Evolutionary conservation across 2,888 invertebrate species (phyloP).

Genomic region (Chymomyza caudatula): DNA sequence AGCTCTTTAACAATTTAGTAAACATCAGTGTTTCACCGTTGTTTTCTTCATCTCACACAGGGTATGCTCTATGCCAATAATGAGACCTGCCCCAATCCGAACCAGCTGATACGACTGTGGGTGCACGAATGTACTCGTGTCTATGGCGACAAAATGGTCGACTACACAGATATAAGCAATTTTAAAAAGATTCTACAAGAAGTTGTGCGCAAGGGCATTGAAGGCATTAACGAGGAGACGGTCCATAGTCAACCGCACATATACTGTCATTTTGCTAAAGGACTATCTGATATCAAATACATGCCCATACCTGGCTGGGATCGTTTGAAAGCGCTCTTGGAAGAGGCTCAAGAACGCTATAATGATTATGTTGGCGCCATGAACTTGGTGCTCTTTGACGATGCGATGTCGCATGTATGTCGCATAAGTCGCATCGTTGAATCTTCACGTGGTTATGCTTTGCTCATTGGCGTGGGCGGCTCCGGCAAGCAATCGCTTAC

Average conservation of each 20-base stretch:
- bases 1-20: not conserved
- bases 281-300: constrained; percentile 94
- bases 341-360: constrained; percentile 89
- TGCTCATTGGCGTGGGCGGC: constrained; percentile 95
- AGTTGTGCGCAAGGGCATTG: constrained; percentile 87
- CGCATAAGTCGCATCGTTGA: constrained; percentile 95
- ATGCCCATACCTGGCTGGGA: constrained; percentile 86
- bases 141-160: constrained; percentile 94
- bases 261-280: constrained; percentile 94
- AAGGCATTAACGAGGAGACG: constrained; percentile 85
- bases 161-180: constrained; percentile 85
- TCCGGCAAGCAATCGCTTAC: constrained; percentile 96
- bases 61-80: constrained; percentile 90
- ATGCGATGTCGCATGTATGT: constrained; percentile 95
- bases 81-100: constrained; percentile 84
- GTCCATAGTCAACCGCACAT: constrained; percentile 88
- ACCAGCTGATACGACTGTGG: constrained; percentile 89
- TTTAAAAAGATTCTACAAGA: constrained; percentile 87
- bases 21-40: not conserved
- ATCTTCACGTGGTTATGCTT: constrained; percentile 93
- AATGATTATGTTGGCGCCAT: constrained; percentile 94
- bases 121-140: constrained; percentile 94
- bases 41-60: constrained; percentile 77
- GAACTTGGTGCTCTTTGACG: constrained; percentile 96
- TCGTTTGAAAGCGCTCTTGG: constrained; percentile 84